phyloP scores from a whole-genome alignment of 2,113 vertebrate genomes.

The Grus americana region DNA sequence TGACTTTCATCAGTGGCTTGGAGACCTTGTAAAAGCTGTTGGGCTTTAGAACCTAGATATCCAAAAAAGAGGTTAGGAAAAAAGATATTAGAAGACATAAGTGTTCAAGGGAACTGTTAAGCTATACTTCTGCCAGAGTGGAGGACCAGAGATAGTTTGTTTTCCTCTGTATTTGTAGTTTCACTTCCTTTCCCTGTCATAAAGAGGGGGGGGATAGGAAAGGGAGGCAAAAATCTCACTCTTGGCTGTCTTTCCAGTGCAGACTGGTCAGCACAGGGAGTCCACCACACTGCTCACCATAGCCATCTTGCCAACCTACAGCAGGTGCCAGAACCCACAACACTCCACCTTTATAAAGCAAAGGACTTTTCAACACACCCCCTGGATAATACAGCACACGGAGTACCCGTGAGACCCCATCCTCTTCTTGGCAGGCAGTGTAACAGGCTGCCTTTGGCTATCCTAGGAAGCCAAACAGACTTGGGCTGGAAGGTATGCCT shows the following conservation, averaged over 20 bases:
- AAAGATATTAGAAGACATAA: background rate
- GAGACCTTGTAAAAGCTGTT: constrained; percentile 96
- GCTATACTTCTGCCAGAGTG: constrained; percentile 9
- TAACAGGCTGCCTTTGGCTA: background rate
- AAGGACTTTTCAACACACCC: background rate
- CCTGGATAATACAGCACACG: background rate
- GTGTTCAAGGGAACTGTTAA: background rate
- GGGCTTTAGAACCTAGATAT: constrained; percentile 93
- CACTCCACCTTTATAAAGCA: background rate
- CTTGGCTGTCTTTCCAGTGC: constrained; percentile 11
- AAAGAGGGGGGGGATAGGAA: background rate
- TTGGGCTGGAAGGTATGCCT: background rate
- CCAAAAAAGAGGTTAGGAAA: background rate
- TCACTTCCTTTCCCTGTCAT: constrained; percentile 56
- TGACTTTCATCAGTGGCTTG: constrained; percentile 98
- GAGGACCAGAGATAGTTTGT: constrained; percentile 47
- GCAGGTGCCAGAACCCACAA: background rate
- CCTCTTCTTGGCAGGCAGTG: background rate
- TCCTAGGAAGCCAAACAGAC: background rate
- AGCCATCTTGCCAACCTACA: constrained; percentile 41
- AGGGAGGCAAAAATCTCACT: constrained; percentile 2
- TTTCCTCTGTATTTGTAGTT: constrained; percentile 52
- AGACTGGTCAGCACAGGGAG: constrained; percentile 18
- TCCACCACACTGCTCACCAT: constrained; percentile 25
- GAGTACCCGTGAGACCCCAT: background rate